Conservation (phyloP, 2,888 invertebrate genomes). For the Patella ulyssiponensis region DNA sequence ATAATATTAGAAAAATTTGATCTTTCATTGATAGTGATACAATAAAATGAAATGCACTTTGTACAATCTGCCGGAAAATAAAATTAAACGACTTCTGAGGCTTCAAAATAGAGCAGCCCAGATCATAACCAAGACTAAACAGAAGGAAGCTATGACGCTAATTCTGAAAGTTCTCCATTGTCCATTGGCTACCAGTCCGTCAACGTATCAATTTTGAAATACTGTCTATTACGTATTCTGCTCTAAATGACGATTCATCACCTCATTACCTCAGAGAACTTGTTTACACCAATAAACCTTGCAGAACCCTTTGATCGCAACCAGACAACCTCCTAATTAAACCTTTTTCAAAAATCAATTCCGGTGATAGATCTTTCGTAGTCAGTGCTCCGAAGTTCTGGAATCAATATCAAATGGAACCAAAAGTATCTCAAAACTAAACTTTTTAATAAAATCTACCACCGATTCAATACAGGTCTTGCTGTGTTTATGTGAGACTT, state of each 20-base stretch:
- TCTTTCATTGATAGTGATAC: neutral
- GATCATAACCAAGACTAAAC: conserved; percentile 10
- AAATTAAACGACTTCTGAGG: neutral
- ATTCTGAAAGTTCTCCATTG: neutral
- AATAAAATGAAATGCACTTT: conserved; percentile 2
- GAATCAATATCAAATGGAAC: too few species aligned
- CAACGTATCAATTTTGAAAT: neutral
- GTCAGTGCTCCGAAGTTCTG: too few species aligned
- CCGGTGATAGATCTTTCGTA: too few species aligned
- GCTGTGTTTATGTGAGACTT: too few species aligned
- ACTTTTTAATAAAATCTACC: too few species aligned
- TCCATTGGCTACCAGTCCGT: conserved; percentile 14
- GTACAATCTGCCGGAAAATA: neutral
- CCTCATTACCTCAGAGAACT: neutral
- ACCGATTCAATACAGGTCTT: too few species aligned
- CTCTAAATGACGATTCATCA: neutral
- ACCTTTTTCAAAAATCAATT: too few species aligned
- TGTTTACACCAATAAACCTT: too few species aligned
- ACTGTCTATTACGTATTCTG: conserved; percentile 3
- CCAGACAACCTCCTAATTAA: too few species aligned
- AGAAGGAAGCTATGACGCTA: neutral
- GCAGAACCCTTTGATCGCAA: too few species aligned
- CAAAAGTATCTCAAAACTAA: too few species aligned
- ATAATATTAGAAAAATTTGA: conserved; percentile 14
- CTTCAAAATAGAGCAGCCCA: conserved; percentile 12